Base-by-base conservation (phyloP, 2,888 invertebrate genomes). In the Rhagonycha lutea region DNA sequence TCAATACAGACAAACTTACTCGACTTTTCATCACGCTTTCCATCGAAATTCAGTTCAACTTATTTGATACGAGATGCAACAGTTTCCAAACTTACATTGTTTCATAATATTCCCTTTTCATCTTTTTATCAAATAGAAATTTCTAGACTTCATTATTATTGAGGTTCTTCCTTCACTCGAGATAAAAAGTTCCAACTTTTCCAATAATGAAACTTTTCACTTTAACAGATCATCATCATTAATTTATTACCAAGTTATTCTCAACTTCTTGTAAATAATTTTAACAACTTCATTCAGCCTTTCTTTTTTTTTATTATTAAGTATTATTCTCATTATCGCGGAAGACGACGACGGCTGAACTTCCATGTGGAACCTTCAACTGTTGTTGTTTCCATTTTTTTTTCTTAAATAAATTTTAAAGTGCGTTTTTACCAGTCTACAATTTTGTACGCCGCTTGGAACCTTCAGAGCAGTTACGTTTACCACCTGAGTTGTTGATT, bases 401-500 rank as follows among this genome's bases (percentile, higher is more conserved):
- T 65, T 65, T n/a, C n/a, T 12, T 8, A 24, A 7, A 24, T 8
- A 24, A 7, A 24, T 65, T 26, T 65, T 12, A 65, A 65, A 65
- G 63, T 65, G 63, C 63, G 63, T 65, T 65, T 47, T 65, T 26
- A 65, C 26, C n/a, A n/a, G 12, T 12, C 12, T 65, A 24, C 26
- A 65, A 79, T 79, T 81, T 81, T 80, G 79, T 81, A 75, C 78
- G 78, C 71, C 80, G 78, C 80, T 78, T 77, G 74, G 24, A 67
- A 69, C 77, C 77, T 77, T 77, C 74, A 47, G 70, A 76, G 73
- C 75, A 69, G 77, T 78, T 80, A 80, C 79, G 77, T 79, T 80
- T 79, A 79, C 78, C 79, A 80, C 78, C 80, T 78, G 79, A 80
- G 79, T 79, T 78, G 81, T 81, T 80, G 82, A 80, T 81, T 80